Percentiles rank a stretch among this genome's conserved stretches.
Evolutionary conservation across 2,888 invertebrate genomes (phyloP).

Genomic region (Dichetophora obliterata): DNA sequence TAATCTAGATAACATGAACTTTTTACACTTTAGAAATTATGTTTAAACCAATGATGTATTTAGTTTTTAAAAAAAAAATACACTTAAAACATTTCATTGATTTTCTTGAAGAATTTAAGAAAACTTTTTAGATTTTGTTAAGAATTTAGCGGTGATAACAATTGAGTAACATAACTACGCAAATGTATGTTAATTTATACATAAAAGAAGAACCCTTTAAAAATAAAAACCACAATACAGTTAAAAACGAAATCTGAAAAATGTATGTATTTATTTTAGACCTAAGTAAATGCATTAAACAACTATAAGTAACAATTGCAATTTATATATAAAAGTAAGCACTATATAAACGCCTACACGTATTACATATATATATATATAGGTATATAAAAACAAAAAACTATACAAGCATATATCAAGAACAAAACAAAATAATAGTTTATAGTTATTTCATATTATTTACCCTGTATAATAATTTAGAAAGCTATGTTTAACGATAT

Average conservation of each 20-base stretch:
- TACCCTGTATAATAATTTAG: constrained; percentile 19
- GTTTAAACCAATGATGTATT: neutral
- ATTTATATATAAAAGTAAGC: neutral
- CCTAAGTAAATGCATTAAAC: neutral
- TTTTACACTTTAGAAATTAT: no score
- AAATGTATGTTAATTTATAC: neutral
- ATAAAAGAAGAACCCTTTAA: neutral
- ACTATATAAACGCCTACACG: neutral
- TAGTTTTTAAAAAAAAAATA: neutral
- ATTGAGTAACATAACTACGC: neutral
- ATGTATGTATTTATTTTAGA: neutral
- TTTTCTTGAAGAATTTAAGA: neutral
- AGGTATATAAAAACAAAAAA: no score
- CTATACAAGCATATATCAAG: constrained; percentile 12
- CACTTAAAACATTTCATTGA: neutral
- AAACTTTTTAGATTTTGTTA: neutral
- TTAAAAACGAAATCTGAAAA: neutral
- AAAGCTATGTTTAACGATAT: constrained; percentile 22
- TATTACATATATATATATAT: neutral
- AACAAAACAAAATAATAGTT: neutral
- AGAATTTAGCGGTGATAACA: constrained; percentile 20
- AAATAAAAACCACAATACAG: neutral
- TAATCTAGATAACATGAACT: no score
- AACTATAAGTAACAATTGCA: neutral
- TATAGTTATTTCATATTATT: constrained; percentile 18